Evolutionary conservation across 1,140 invertebrate species (phyloP).

Genomic region (Ruditapes philippinarum): DNA sequence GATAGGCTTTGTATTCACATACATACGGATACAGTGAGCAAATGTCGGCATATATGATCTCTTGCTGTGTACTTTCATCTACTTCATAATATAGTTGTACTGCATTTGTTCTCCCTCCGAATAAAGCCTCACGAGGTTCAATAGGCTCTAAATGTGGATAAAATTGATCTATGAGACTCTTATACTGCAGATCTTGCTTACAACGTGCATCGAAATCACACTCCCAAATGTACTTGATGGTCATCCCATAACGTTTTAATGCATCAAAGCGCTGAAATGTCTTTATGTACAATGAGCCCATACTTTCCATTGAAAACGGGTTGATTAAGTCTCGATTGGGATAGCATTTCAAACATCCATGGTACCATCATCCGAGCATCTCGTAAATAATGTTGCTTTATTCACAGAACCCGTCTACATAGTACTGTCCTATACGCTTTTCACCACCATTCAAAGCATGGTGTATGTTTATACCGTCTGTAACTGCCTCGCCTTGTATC

Average conservation of each 20-base stretch:
- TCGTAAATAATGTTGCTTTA: conserved; percentile 2
- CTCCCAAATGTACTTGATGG: not conserved
- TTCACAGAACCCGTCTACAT: not conserved
- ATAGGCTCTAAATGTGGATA: not conserved
- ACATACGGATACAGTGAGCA: not conserved
- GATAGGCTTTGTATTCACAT: not conserved
- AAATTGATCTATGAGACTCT: not conserved
- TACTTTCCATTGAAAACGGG: not conserved
- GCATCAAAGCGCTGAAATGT: not conserved
- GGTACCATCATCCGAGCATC: not conserved
- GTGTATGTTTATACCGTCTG: not conserved
- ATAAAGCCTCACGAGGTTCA: not conserved
- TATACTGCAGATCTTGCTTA: not conserved
- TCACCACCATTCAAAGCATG: conserved; percentile 17
- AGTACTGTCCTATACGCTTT: not conserved
- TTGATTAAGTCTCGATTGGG: not conserved
- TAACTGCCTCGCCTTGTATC: not conserved
- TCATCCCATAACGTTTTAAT: not conserved
- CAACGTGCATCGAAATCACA: not conserved
- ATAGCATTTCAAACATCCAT: not conserved
- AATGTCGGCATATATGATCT: conserved; percentile 24
- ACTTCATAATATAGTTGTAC: conserved; percentile 5
- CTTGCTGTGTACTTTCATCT: not conserved
- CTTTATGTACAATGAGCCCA: not conserved
- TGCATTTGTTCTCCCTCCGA: conserved; percentile 9